These are phyloP conservation scores for Gracilinanus agilis DNA, from an alignment of 2,113 vertebrate species.

Conservation along the genomic window DNA sequence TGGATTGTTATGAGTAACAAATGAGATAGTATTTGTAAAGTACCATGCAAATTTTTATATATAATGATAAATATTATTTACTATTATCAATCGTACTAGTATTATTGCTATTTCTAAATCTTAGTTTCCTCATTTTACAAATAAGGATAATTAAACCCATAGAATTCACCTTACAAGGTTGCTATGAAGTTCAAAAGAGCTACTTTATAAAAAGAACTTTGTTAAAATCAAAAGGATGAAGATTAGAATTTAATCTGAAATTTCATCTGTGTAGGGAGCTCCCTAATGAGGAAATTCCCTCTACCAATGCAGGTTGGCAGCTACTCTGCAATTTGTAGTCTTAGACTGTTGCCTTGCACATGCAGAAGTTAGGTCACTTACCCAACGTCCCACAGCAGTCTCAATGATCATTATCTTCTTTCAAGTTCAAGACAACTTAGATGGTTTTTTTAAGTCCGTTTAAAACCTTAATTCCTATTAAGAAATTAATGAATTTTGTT, in stretches of 20 bases:
- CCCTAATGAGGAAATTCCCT: no score
- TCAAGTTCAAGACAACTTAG: background rate
- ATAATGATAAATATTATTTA: background rate
- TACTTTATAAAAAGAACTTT: no score
- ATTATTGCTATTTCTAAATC: background rate
- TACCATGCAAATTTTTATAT: background rate
- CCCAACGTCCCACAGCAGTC: background rate
- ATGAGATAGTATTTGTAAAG: background rate
- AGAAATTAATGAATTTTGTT: no score
- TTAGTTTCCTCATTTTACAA: background rate
- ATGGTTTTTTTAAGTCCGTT: background rate
- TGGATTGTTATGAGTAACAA: background rate
- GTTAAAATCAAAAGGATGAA: no score
- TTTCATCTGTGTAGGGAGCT: no score
- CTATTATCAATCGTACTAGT: background rate
- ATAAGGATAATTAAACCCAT: background rate
- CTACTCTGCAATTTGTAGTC: no score
- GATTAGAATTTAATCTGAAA: no score
- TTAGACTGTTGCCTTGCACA: no score
- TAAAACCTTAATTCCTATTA: background rate
- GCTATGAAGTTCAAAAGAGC: background rate
- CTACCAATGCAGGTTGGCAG: no score
- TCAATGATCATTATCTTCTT: background rate
- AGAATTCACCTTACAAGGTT: background rate
- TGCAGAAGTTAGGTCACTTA: no score